Percentiles rank a stretch among this genome's conserved stretches.
These are phyloP conservation scores for Poecilia gillii DNA, from an alignment of 2,797 vertebrate species.

Conservation along the genomic window DNA sequence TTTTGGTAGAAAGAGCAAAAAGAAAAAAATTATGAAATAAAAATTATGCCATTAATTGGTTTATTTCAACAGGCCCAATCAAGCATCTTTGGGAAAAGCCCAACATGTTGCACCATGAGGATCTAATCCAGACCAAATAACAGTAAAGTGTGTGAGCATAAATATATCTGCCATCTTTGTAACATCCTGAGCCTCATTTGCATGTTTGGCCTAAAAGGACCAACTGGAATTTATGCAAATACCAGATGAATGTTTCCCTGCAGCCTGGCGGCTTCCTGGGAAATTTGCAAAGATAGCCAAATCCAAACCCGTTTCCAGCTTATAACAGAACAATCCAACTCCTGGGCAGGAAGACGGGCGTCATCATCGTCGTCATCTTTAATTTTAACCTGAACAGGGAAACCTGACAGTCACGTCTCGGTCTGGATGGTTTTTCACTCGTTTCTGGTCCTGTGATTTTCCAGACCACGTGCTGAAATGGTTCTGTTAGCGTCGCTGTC, in stretches of 20 bases:
- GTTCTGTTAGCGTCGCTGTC: conserved; percentile 5
- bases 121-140: conserved; percentile 12
- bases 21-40: no score
- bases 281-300: conserved; percentile 7
- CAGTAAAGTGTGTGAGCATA: background rate
- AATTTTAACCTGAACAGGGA: background rate
- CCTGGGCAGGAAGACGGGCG: background rate
- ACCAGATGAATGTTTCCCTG: conserved; percentile 40
- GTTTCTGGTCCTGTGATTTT: conserved; percentile 21
- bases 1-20: no score
- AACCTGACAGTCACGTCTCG: conserved; percentile 1
- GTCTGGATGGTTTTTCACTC: conserved; percentile 11
- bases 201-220: conserved; percentile 45
- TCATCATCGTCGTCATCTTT: background rate
- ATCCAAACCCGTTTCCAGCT: conserved; percentile 1
- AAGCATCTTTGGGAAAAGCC: background rate
- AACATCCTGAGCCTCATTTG: conserved; percentile 61
- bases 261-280: conserved; percentile 19
- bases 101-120: background rate
- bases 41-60: no score
- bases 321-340: background rate
- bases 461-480: conserved; percentile 12
- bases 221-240: conserved; percentile 62
- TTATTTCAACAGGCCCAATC: background rate
- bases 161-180: conserved; percentile 16